Conservation (phyloP, 1,140 invertebrate genomes). For the Goniozus legneri region DNA sequence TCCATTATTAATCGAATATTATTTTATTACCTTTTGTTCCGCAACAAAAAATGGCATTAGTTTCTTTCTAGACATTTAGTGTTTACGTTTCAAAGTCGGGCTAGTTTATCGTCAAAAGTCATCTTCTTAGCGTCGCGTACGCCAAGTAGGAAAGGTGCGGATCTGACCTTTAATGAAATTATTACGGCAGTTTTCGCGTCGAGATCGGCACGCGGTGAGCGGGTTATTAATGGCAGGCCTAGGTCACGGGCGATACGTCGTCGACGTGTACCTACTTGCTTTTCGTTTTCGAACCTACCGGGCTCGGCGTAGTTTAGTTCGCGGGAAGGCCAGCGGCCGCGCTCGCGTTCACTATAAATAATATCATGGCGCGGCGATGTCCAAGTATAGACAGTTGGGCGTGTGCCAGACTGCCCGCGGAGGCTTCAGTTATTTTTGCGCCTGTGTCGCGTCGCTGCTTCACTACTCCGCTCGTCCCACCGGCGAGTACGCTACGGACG, state of each 20-base stretch:
- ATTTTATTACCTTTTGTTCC: no score
- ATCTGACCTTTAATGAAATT: no score
- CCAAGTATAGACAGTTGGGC: slow-evolving; percentile 72
- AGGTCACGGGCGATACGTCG: slow-evolving; percentile 59
- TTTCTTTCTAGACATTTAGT: no score
- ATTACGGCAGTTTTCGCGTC: no score
- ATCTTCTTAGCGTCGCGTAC: no score
- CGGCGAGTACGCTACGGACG: slow-evolving; percentile 36
- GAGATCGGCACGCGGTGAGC: neutral
- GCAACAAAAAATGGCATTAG: no score
- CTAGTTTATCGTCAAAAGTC: no score
- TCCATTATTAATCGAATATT: no score
- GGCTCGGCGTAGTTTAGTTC: slow-evolving; percentile 49
- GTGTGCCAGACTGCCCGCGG: slow-evolving; percentile 56
- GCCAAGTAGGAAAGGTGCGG: no score
- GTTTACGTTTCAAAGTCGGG: no score
- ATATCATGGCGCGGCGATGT: slow-evolving; percentile 60
- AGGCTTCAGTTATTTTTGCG: slow-evolving; percentile 54
- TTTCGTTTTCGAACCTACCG: slow-evolving; percentile 40
- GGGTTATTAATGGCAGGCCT: slow-evolving; percentile 53
- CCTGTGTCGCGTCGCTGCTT: slow-evolving; percentile 43
- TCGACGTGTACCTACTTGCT: no score
- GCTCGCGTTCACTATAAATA: slow-evolving; percentile 58
- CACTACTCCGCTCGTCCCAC: no score
- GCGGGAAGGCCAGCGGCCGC: slow-evolving; percentile 59